A percentile compares a stretch with the other conserved stretches of the same genome.
Evolutionary conservation across 2,888 invertebrate genomes (phyloP).

Genomic region (Phalera bucephala): DNA sequence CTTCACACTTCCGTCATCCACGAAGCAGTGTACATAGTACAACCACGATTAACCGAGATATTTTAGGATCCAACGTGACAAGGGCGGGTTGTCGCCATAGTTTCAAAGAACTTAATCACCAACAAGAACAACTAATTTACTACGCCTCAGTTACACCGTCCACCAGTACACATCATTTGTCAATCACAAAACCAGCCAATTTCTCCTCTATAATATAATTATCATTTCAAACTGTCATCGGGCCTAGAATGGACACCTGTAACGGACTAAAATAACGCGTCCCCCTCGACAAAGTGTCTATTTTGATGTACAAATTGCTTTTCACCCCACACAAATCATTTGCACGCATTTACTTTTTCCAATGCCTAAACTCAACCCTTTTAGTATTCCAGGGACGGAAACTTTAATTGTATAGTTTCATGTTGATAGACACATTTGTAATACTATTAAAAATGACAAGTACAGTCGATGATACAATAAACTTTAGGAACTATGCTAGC

Average conservation of each 20-base stretch:
- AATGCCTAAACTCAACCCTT: conserved; percentile 28
- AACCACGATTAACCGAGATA: too few species aligned
- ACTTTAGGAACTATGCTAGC: too few species aligned
- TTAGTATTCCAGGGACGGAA: conserved; percentile 18
- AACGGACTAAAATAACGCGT: conserved; percentile 8
- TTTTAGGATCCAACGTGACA: too few species aligned
- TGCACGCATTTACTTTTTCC: conserved; percentile 20
- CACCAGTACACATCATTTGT: conserved; percentile 13
- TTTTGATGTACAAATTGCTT: conserved; percentile 25
- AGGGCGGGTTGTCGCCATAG: too few species aligned
- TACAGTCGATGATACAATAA: conserved; percentile 17
- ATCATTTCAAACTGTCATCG: conserved; percentile 13
- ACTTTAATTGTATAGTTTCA: conserved; percentile 31
- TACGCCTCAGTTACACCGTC: too few species aligned
- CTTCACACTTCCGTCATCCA: too few species aligned
- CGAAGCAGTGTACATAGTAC: too few species aligned
- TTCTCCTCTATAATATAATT: conserved; percentile 14
- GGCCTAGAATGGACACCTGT: conserved; percentile 25
- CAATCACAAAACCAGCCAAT: conserved; percentile 24
- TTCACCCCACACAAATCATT: conserved; percentile 24
- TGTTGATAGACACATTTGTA: conserved; percentile 22
- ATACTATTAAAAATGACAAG: conserved; percentile 18
- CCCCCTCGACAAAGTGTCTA: conserved; percentile 10
- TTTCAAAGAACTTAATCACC: too few species aligned
- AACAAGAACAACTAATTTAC: too few species aligned